Conservation (phyloP, 2,113 vertebrate species). For the Cavia aperea region DNA sequence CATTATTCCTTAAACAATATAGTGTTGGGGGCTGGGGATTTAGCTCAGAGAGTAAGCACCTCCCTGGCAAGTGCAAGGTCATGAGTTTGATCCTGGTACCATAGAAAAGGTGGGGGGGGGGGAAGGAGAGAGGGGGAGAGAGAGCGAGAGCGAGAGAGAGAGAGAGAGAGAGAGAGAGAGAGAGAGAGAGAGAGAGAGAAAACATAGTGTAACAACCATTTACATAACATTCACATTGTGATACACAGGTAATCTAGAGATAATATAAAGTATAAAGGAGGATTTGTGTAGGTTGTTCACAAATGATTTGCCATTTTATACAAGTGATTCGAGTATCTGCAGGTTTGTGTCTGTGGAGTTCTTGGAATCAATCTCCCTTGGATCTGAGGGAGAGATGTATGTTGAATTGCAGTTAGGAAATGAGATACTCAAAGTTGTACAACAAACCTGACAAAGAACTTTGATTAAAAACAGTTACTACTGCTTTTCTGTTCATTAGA, state of each 20-base stretch:
- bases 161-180: no score
- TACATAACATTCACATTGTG: neutral
- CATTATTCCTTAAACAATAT: no score
- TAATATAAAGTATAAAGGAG: neutral
- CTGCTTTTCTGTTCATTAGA: neutral
- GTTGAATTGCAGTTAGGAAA: conserved; percentile 29
- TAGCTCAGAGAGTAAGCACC: no score
- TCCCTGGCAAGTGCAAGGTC: no score
- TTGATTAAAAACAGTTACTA: neutral
- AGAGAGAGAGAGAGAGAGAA: no score
- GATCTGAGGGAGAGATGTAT: neutral
- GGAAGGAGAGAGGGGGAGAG: no score
- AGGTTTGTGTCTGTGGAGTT: neutral
- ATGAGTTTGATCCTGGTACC: no score
- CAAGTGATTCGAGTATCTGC: neutral
- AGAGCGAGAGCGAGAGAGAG: no score
- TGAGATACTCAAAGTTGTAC: neutral
- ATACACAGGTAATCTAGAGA: neutral
- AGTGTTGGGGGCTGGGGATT: no score
- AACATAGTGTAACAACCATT: neutral
- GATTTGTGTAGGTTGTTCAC: neutral
- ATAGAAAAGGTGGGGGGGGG: no score
- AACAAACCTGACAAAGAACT: neutral
- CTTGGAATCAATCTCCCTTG: no score
- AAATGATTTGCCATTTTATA: neutral